Evolutionary conservation across 1,140 invertebrate species (phyloP).

Genomic region (Mactra quadrangularis): DNA sequence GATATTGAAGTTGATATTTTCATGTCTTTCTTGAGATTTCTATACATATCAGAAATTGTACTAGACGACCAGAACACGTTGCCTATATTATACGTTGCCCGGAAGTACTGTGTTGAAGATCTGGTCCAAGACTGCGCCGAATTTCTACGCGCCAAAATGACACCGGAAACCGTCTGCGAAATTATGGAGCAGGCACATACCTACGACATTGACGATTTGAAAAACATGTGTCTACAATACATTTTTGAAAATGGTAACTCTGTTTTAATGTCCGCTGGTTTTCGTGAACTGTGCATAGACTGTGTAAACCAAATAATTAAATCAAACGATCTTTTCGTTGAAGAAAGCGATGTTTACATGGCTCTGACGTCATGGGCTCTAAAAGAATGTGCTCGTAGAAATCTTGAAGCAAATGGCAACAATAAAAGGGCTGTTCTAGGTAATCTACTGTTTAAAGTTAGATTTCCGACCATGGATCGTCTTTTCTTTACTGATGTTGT

Average conservation of each 20-base stretch:
- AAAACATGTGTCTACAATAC: constrained; percentile 54
- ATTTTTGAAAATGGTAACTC: constrained; percentile 52
- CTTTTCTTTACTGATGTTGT: constrained; percentile 55
- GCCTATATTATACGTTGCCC: constrained; percentile 54
- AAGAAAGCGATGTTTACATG: constrained; percentile 57
- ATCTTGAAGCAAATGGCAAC: constrained; percentile 33
- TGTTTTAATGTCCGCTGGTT: constrained; percentile 41
- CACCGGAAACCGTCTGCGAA: constrained; percentile 55
- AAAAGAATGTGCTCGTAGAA: constrained; percentile 45
- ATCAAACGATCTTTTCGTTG: constrained; percentile 50
- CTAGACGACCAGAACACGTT: constrained; percentile 33
- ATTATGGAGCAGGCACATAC: constrained; percentile 59
- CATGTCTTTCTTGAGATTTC: constrained; percentile 41
- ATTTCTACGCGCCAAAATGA: constrained; percentile 43
- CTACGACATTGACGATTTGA: constrained; percentile 47
- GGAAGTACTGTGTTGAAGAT: constrained; percentile 58
- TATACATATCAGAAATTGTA: constrained; percentile 44
- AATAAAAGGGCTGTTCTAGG: constrained; percentile 40
- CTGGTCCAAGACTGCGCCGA: constrained; percentile 49
- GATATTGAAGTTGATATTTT: constrained; percentile 56
- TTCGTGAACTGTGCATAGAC: constrained; percentile 52
- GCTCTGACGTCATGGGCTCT: constrained; percentile 54
- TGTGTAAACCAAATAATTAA: constrained; percentile 48
- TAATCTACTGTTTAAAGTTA: constrained; percentile 12
- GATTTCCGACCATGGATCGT: constrained; percentile 60